Evolutionary conservation across 2,888 invertebrate species (phyloP), one percentile per base, ranked within the genome.

Genomic region (Euplagia quadripunctaria): DNA sequence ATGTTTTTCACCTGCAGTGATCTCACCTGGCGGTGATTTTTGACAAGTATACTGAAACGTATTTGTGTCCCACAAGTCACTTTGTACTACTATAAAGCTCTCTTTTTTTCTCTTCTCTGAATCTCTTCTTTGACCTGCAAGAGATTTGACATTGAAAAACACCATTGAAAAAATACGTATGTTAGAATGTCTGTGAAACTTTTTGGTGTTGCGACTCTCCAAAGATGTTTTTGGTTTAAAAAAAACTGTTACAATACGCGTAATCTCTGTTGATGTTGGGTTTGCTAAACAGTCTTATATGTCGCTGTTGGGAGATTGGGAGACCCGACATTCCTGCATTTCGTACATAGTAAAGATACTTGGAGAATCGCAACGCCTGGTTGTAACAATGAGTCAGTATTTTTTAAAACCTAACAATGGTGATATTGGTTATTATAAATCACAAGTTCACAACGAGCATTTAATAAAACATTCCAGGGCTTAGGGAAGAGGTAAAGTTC

Each of bases 61-160:
- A 77, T 96, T 97, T 0, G 97, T 97, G 81, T 97, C 97, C 97
- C 97, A 97, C n/a, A 97, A 90, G 85, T 97, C 97, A 83, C 97
- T 97, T 87, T 97, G 97, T 1, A 97, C 97, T 8, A 97, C 97
- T 70, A 97, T 97, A 85, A 96, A 97, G 79, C 96, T 96, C 70
- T 97, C 96, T 72, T 97, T 96, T 84, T 95, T 95, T 43, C 95
- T 90, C 74, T 91, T 94, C 74, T 96, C 96, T 0, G 96, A 96
- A 82, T 96, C 96, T 85, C 91, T 90, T 86, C 96, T 92, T 87
- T 96, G 96, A 86, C 94, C 96, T 96, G 78, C 4, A 89, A 88
- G 70, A 64, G 3, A 72, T 49, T 41, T 68, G 0, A 17, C 17
- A 14, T 42, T n/a, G n/a, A n/a, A n/a, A n/a, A n/a, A n/a, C n/a